These are phyloP conservation scores for Synergus itoensis DNA, from an alignment of 2,888 invertebrate genomes.

Conservation along the genomic window DNA sequence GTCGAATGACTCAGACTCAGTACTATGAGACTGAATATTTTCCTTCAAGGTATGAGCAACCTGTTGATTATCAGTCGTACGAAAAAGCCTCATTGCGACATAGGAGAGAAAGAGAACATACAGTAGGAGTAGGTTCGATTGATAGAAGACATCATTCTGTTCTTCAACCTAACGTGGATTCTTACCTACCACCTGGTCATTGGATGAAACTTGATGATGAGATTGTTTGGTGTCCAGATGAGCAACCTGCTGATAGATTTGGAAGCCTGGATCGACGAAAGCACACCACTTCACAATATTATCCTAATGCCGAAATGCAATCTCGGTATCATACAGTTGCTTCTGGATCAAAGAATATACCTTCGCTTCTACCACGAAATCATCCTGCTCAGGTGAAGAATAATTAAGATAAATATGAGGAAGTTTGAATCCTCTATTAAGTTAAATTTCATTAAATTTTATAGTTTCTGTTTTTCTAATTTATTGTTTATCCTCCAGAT, in stretches of 20 bases:
- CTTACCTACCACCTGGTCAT: conserved; percentile 66
- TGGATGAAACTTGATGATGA: conserved; percentile 74
- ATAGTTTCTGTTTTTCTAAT: background rate
- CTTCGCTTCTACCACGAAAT: conserved; percentile 46
- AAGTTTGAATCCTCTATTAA: background rate
- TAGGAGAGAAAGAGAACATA: conserved; percentile 47
- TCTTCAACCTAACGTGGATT: conserved; percentile 55
- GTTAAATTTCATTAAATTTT: background rate
- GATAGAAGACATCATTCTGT: conserved; percentile 41
- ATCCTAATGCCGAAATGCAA: conserved; percentile 57
- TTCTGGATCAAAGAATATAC: conserved; percentile 51
- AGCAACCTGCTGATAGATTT: conserved; percentile 77
- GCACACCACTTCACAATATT: conserved; percentile 71
- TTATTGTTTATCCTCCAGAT: conserved; percentile 37
- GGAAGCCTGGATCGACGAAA: conserved; percentile 82
- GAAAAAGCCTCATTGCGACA: conserved; percentile 56
- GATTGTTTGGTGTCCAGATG: conserved; percentile 72
- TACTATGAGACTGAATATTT: conserved; percentile 63
- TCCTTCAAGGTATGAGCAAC: conserved; percentile 58
- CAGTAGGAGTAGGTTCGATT: conserved; percentile 43
- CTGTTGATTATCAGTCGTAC: conserved; percentile 60
- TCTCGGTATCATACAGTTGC: conserved; percentile 68
- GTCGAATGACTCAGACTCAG: conserved; percentile 58
- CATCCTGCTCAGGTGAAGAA: background rate
- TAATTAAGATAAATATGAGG: background rate